Conservation (phyloP, 30 jellyfish, hydroid and myxozoan species). For the Turritopsis dohrnii region DNA sequence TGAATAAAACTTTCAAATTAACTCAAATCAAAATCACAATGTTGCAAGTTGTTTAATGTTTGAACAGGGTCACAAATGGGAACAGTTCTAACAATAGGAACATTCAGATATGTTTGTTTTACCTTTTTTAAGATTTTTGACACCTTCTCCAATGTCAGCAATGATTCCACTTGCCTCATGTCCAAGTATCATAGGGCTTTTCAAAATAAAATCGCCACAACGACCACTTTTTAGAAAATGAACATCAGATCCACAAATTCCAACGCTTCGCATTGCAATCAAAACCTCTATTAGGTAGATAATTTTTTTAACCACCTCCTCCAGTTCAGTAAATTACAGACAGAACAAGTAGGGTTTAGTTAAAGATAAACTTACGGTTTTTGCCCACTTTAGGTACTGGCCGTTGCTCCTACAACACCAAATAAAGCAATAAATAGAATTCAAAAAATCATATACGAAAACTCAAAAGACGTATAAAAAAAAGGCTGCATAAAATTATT, state of each 20-base stretch:
- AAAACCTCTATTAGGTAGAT: slow-evolving; percentile 58
- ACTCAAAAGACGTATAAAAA: no score
- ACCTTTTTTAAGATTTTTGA: slow-evolving; percentile 69
- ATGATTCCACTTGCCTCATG: slow-evolving; percentile 96
- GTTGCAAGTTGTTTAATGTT: background rate
- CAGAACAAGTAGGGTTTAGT: background rate
- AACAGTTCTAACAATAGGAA: background rate
- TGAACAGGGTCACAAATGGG: background rate
- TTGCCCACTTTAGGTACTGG: slow-evolving; percentile 70
- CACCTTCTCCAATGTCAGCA: slow-evolving; percentile 82
- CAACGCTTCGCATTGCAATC: slow-evolving; percentile 80
- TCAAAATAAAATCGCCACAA: slow-evolving; percentile 82
- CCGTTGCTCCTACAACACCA: slow-evolving; percentile 52
- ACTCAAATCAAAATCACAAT: background rate
- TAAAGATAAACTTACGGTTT: slow-evolving; percentile 44
- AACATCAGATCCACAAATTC: slow-evolving; percentile 98
- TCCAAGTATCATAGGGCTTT: slow-evolving; percentile 89
- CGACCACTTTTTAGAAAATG: slow-evolving; percentile 78
- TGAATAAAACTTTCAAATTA: background rate
- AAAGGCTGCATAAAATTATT: no score
- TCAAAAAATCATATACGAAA: background rate
- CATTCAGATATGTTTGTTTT: background rate
- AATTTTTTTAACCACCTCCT: background rate
- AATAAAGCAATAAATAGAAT: background rate
- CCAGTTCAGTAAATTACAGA: background rate